phyloP scores from a whole-genome alignment of 64 coral and sea anemone species.

The Pocillopora damicornis region DNA sequence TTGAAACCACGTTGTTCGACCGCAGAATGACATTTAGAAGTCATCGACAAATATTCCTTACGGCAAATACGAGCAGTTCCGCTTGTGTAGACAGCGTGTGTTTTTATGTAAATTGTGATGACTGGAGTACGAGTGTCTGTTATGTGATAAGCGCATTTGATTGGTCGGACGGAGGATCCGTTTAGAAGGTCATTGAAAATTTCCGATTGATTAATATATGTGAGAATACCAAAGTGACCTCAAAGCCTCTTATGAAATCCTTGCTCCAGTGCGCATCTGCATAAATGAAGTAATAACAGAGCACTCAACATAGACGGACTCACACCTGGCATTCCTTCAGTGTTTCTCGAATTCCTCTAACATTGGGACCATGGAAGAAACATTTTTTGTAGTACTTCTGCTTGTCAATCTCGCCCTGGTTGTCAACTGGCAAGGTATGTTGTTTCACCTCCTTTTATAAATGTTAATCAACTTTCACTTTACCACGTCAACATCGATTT shows the following conservation, averaged over 20 bases:
- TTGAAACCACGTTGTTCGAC: background rate
- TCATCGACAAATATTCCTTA: background rate
- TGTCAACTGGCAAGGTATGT: slow-evolving; percentile 11
- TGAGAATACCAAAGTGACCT: slow-evolving; percentile 14
- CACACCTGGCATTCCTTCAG: slow-evolving; percentile 17
- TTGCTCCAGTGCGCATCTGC: slow-evolving; percentile 17
- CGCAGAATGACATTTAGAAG: background rate
- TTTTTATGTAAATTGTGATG: slow-evolving; percentile 34
- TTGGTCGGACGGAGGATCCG: background rate
- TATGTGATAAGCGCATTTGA: background rate
- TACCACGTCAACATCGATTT: background rate
- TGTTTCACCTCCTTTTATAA: background rate
- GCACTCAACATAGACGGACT: slow-evolving; percentile 10
- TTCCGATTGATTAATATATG: slow-evolving; percentile 40
- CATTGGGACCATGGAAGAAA: background rate
- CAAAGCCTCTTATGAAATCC: slow-evolving; percentile 6
- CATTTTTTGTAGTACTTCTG: background rate
- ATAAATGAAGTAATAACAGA: slow-evolving; percentile 8
- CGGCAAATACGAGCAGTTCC: background rate
- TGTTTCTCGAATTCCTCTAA: background rate
- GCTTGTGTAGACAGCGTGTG: background rate
- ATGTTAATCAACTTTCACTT: background rate
- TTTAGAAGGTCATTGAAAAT: slow-evolving; percentile 23
- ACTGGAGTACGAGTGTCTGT: slow-evolving; percentile 14
- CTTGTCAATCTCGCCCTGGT: background rate